Base-by-base conservation (phyloP, 2,113 vertebrate species). In the Hippolais icterina region DNA sequence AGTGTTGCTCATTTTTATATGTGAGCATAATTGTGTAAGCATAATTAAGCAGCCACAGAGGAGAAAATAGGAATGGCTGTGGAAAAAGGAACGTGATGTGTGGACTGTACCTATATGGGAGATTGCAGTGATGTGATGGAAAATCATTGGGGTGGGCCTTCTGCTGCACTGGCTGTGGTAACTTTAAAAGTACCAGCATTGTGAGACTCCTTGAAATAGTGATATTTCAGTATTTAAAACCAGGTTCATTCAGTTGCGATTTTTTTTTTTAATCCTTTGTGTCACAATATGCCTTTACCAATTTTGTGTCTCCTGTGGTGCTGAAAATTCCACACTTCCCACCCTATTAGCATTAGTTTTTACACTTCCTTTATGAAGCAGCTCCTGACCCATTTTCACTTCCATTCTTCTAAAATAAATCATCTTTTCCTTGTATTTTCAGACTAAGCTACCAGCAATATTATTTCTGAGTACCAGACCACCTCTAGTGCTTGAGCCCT, bases 331-430 rank as follows among this genome's bases (percentile, higher is more conserved):
- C 60, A 33, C 83, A 29, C n/a, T 85, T 96, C 46, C 46, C 68
- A 83, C 54, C 27, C 12, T 77, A 9, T 61, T 92, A 86, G 42
- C 14, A 22, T 87, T 91, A 63, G 12, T 47, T 94, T 83, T 93
- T 75, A 89, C 21, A 63, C 21, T 81, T 94, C 11, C 54, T 88
- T 88, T 5, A 1, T 95, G 44, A 77, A 69, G 72, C 42, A 50
- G 50, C 50, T 92, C 47, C n/a, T 95, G 85, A 89, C 66, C 85
- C 22, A 61, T 91, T 95, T 92, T 83, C 52, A 17, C 80, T 66
- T 93, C 41, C 11, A 17, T 83, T 91, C 37, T 94, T 94, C 63
- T 72, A 42, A 88, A 90, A 65, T 52, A 76, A 80, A 35, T 65
- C 47, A 20, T 90, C 41, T 84, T 89, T 78, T 75, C 65, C 53